These are phyloP conservation scores for Apis cerana DNA, from an alignment of 1,140 invertebrate species.

Conservation along the genomic window DNA sequence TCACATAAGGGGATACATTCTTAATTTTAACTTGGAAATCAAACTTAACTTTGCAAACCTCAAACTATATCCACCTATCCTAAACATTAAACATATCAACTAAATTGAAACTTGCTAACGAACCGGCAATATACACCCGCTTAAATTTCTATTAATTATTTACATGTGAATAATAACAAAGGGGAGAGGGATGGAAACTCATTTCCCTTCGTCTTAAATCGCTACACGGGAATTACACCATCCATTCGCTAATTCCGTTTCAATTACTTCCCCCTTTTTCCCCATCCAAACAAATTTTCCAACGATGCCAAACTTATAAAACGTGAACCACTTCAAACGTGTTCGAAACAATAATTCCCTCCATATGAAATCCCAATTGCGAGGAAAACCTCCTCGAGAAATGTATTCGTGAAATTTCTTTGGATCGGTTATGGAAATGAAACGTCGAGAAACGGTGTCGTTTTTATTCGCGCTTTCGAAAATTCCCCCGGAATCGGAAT, in stretches of 20 bases:
- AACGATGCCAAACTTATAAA: not conserved
- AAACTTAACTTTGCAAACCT: too few relatives aligned
- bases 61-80: too few relatives aligned
- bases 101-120: too few relatives aligned
- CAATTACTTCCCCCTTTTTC: not conserved
- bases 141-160: conserved; percentile 15
- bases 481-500: not conserved
- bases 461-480: not conserved
- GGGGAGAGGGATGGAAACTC: not conserved
- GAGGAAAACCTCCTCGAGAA: not conserved
- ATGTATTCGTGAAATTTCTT: not conserved
- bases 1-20: too few relatives aligned
- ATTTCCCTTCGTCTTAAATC: conserved; percentile 13
- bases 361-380: too few relatives aligned
- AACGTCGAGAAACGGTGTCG: not conserved
- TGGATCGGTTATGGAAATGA: too few relatives aligned
- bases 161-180: conserved; percentile 12
- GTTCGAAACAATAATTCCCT: too few relatives aligned
- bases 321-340: not conserved
- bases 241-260: conserved; percentile 16
- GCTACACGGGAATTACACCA: not conserved
- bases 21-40: too few relatives aligned
- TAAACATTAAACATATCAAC: too few relatives aligned
- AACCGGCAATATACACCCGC: not conserved
- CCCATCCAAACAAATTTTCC: conserved; percentile 15